phyloP scores from a whole-genome alignment of 2,113 vertebrate genomes.

The Phaethornis superciliosus region DNA sequence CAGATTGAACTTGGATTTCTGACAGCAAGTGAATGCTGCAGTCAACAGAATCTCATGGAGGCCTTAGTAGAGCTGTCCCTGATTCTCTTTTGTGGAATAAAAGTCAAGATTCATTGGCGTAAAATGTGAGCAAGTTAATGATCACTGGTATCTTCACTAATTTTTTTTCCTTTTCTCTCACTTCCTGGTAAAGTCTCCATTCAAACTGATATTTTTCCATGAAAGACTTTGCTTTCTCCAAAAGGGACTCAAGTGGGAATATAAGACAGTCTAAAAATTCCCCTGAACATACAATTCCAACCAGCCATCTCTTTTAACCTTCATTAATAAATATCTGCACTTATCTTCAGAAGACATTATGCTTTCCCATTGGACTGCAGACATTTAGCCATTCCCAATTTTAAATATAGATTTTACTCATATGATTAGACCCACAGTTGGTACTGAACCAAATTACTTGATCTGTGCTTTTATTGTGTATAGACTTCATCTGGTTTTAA shows the following conservation, averaged over 20 bases:
- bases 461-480: not conserved
- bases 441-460: not conserved
- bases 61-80: not conserved
- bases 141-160: not conserved
- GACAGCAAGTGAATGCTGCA: constrained; percentile 18
- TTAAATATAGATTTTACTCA: constrained; percentile 3
- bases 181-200: not conserved
- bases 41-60: not conserved
- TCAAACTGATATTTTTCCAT: not conserved
- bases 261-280: not conserved
- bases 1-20: not conserved
- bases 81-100: not conserved
- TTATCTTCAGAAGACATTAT: not conserved
- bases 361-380: not conserved
- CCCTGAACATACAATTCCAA: not conserved
- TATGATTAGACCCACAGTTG: not conserved
- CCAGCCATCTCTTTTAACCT: not conserved
- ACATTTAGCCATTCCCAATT: not conserved
- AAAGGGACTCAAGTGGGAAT: not conserved
- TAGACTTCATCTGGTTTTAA: constrained; percentile 21
- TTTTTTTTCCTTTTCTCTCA: not conserved
- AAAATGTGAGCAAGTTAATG: not conserved
- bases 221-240: not conserved
- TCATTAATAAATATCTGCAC: not conserved
- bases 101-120: not conserved